Evolutionary conservation across 2,113 vertebrate species (phyloP).

Genomic region (Rhipidura dahli): DNA sequence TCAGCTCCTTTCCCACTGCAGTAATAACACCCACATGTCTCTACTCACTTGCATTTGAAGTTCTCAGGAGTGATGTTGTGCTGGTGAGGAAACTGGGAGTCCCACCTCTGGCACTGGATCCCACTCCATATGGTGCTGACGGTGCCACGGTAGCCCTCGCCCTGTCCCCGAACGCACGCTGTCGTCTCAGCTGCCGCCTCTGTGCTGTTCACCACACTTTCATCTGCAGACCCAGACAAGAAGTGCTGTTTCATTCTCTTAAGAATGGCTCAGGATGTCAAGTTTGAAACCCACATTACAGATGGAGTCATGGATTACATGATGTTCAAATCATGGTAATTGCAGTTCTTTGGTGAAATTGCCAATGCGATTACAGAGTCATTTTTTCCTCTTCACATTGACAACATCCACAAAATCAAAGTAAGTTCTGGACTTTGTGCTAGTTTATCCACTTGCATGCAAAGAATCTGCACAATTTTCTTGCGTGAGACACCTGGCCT

Average conservation of each 20-base stretch:
- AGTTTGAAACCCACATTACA: not conserved
- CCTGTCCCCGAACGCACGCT: conserved; percentile 81
- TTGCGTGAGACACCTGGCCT: not conserved
- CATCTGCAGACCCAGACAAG: conserved; percentile 58
- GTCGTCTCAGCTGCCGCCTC: conserved; percentile 76
- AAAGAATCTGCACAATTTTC: not conserved
- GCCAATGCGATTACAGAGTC: not conserved
- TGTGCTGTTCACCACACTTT: conserved; percentile 52
- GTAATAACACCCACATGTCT: not conserved
- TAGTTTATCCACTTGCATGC: not conserved
- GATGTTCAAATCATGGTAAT: not conserved
- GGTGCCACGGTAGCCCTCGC: conserved; percentile 86
- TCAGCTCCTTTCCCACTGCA: not conserved
- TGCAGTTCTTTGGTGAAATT: not conserved
- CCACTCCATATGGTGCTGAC: conserved; percentile 82
- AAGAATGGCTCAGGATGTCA: not conserved
- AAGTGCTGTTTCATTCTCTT: not conserved
- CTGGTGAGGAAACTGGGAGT: conserved; percentile 90
- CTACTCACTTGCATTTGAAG: conserved; percentile 96
- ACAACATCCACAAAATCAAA: not conserved
- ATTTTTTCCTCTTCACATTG: not conserved
- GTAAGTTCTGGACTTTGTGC: not conserved
- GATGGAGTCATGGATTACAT: not conserved
- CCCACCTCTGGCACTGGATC: conserved; percentile 89
- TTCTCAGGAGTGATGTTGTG: conserved; percentile 88